A percentile compares a stretch with the other conserved stretches of the same genome.
Conservation (phyloP, 2,888 invertebrate species). For the Perdita meconis region DNA sequence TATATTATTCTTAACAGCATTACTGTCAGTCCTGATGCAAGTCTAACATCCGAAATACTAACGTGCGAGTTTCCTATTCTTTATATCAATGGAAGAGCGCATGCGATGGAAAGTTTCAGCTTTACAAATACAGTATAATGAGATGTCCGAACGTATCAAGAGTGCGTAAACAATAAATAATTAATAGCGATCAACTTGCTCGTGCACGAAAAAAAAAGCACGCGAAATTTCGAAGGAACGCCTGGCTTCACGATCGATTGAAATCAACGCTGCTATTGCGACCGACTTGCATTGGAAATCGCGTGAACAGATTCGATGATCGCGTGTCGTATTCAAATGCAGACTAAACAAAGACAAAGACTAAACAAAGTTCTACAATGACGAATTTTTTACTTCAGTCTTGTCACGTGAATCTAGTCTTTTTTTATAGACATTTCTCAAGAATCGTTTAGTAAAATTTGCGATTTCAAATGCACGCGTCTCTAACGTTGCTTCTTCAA, state of each 20-base stretch:
- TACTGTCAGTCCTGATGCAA: conserved; percentile 19
- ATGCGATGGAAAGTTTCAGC: conserved; percentile 5
- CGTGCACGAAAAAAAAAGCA: neutral
- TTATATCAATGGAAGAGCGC: neutral
- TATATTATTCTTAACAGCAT: conserved; percentile 17
- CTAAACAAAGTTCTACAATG: conserved; percentile 34
- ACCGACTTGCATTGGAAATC: neutral
- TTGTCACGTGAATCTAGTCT: conserved; percentile 32
- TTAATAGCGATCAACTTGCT: conserved; percentile 12
- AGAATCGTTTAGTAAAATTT: conserved; percentile 7
- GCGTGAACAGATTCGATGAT: neutral
- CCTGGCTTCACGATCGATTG: neutral
- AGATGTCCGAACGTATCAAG: neutral
- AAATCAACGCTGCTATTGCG: neutral
- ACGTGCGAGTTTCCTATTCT: neutral
- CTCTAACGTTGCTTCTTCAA: neutral
- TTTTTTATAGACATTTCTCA: neutral
- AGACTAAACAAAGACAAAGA: too few relatives aligned
- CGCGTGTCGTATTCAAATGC: too few relatives aligned
- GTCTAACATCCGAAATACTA: conserved; percentile 31
- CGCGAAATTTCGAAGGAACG: neutral
- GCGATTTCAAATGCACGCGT: neutral
- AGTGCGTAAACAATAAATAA: too few relatives aligned
- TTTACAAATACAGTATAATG: neutral
- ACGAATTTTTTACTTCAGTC: conserved; percentile 41